Percentiles rank a stretch among this genome's conserved stretches.
These are phyloP conservation scores for Lethrus apterus DNA, from an alignment of 1,140 invertebrate genomes.

Conservation along the genomic window DNA sequence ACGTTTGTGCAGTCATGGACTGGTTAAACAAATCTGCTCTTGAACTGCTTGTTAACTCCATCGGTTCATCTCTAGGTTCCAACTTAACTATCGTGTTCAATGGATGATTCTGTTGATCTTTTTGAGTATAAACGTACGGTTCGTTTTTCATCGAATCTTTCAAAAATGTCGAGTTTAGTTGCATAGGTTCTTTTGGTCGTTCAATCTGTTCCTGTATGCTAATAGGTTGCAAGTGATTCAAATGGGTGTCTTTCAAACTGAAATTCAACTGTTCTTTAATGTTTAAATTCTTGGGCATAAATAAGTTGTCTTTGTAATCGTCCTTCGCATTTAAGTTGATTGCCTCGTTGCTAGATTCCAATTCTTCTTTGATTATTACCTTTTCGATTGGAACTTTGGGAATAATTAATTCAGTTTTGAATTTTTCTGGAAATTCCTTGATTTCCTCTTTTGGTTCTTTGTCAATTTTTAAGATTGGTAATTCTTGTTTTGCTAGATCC, in stretches of 20 bases:
- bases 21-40: constrained; percentile 39
- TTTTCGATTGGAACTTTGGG: constrained; percentile 50
- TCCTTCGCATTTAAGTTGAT: constrained; percentile 32
- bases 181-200: constrained; percentile 16
- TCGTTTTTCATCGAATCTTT: constrained; percentile 2
- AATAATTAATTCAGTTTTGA: constrained; percentile 51
- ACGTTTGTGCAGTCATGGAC: constrained; percentile 33
- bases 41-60: constrained; percentile 44
- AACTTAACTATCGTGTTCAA: constrained; percentile 49
- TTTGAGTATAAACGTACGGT: background rate
- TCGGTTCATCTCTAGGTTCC: constrained; percentile 50
- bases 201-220: constrained; percentile 11
- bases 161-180: constrained; percentile 4
- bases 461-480: constrained; percentile 12
- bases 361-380: constrained; percentile 50
- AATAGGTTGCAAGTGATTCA: constrained; percentile 6
- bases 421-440: constrained; percentile 24
- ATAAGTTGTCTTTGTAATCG: constrained; percentile 34
- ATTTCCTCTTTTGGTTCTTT: constrained; percentile 21
- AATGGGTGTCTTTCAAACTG: constrained; percentile 20
- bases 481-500: constrained; percentile 37
- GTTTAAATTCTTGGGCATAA: constrained; percentile 27
- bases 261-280: constrained; percentile 24
- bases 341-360: constrained; percentile 39
- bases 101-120: constrained; percentile 3